Evolutionary conservation across 2,797 vertebrate species (phyloP), one percentile per base, ranked within the genome.

Genomic region (Tadarida brasiliensis): DNA sequence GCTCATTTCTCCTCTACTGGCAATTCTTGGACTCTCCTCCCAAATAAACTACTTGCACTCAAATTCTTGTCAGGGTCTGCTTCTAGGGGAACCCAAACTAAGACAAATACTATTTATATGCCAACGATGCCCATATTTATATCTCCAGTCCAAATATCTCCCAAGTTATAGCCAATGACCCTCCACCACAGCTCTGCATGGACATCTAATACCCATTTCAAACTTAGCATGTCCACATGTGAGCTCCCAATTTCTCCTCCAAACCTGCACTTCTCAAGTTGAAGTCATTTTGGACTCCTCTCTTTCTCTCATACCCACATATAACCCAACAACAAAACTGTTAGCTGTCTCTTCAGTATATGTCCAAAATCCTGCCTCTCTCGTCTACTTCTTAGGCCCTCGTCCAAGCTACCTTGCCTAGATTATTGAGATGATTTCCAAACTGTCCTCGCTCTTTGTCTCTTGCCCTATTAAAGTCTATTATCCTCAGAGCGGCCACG

Each of bases 11-110:
- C 71, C 9, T 57, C 19, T n/a, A 51, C 65, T 26, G 33, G 2
- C 74, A 80, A 84, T 81, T 94, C 71, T 57, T 63, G 14, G n/a
- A 74, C 54, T 74, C 1, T 57, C 44, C 8, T 74, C 28, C 35
- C 44, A 84, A 39, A 68, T 80, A 70, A 90, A 94, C 19, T 68
- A 80, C 19, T 92, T 78, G 47, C 35, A n/a, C 86, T 65, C 28
- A 74, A 49, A 47, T 81, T 83, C 49, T 82, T 82, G 14, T 67
- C 39, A 49, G 6, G 9, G 0, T 83, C 57, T 87, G 70, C 20
- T 80, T 91, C 35, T 22, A 81, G 67, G 14, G 15, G 17, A 74
- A 88, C 28, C 70, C 47, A 81, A 76, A 68, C 15, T 54, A 71
- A 77, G 63, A 95, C 51, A 65, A 76, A 80, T 57, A 70, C 20